Conservation (phyloP, 1,140 invertebrate genomes). For the Euglossa dilemma region DNA sequence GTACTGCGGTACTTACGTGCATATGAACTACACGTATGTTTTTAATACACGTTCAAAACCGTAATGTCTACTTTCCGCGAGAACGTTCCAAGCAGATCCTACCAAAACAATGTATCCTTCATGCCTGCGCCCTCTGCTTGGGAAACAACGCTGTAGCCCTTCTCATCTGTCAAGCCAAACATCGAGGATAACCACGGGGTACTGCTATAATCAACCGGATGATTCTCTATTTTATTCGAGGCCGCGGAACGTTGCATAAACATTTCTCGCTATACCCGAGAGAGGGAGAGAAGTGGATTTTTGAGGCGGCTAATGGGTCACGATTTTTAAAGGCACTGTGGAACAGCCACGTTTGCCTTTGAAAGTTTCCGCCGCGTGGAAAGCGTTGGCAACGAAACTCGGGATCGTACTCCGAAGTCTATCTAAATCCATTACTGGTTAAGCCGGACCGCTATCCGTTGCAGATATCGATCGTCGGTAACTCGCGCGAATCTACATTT, state of each 20-base stretch:
- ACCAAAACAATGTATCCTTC: too few species aligned
- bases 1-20: too few species aligned
- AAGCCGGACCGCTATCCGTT: constrained; percentile 4
- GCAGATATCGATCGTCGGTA: constrained; percentile 8
- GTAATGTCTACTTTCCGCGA: too few species aligned
- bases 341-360: background rate
- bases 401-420: constrained; percentile 25
- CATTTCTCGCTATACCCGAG: background rate
- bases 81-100: too few species aligned
- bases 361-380: background rate
- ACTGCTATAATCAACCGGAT: background rate
- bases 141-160: too few species aligned
- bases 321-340: background rate
- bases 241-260: background rate
- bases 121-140: too few species aligned
- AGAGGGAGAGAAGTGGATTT: background rate
- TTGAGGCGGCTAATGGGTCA: background rate
- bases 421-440: constrained; percentile 36
- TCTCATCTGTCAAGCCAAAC: too few species aligned
- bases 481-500: constrained; percentile 33
- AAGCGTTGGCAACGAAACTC: constrained; percentile 15
- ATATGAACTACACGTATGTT: too few species aligned
- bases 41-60: too few species aligned
- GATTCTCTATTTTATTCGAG: background rate
- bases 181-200: too few species aligned